A percentile compares a stretch with the other conserved stretches of the same genome.
phyloP scores from a whole-genome alignment of 1,140 invertebrate species.

The Nephotettix cincticeps region DNA sequence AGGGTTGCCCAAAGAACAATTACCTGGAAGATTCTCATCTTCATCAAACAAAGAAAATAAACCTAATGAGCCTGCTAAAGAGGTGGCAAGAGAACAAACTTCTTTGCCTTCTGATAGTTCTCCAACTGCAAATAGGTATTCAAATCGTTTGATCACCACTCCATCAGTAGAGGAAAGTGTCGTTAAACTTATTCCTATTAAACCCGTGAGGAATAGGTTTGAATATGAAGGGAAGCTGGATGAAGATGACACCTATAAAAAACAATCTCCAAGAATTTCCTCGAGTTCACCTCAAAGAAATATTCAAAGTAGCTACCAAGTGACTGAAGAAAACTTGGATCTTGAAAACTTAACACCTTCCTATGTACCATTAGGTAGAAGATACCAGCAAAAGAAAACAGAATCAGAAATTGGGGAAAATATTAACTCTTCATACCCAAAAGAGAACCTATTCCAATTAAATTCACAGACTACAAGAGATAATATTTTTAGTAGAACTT shows the following conservation, averaged over 20 bases:
- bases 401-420: background rate
- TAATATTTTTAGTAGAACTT: background rate
- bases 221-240: background rate
- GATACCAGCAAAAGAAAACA: background rate
- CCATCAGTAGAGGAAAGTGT: background rate
- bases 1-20: no score
- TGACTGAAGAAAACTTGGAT: background rate
- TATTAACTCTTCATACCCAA: background rate
- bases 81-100: no score
- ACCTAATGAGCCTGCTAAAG: no score
- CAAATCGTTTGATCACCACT: no score
- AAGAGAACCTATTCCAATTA: background rate
- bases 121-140: no score
- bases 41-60: no score
- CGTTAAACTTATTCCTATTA: constrained; percentile 7
- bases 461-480: background rate
- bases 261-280: background rate
- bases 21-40: no score
- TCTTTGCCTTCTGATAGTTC: no score
- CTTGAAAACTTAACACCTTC: background rate
- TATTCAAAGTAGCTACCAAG: background rate
- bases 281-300: no score
- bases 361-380: background rate
- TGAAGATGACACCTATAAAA: background rate
- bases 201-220: background rate